Base-by-base conservation (phyloP, 1,140 invertebrate genomes). In the Bradysia coprophila region DNA sequence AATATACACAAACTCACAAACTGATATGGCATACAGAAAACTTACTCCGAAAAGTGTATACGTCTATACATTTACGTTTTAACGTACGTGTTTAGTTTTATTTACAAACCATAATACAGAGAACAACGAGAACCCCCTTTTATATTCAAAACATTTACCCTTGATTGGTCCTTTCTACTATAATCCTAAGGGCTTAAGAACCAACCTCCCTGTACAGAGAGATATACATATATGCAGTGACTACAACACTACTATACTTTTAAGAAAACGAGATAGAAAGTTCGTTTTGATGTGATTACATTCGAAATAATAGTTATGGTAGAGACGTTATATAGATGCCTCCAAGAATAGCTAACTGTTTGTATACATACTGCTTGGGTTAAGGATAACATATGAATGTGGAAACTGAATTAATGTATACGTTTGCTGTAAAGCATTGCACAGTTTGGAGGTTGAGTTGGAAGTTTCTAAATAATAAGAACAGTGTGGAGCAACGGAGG, bases 121-220 rank as follows among this genome's bases (percentile, higher is more conserved):
- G 6, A 28, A 28, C 13, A n/a, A n/a, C n/a, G n/a, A n/a, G n/a
- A n/a, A 6, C 13, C 24, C 24, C 24, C 38, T 37, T 40, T 44
- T 44, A 44, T 44, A 40, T 44, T 44, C 43, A 44, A 44, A 45
- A 41, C 39, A 41, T 42, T 45, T 45, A 39, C 43, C 43, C 43
- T 45, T 45, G 43, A 42, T 41, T 41, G 43, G 43, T 41, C 39
- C 41, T 41, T 41, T 45, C 36, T 41, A 21, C 41, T 41, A 41
- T 34, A 45, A 34, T 34, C 39, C 39, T n/a, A n/a, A 33, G 33
- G 43, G 23, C 39, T 41, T 41, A 24, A 6, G 21, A 20, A 22
- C 32, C 38, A 23, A 44, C 40, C 40, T 40, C 34, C 40, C 22
- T 18, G 36, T 19, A 21, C 42, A n/a, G n/a, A n/a, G n/a, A n/a